phyloP scores from a whole-genome alignment of 2,113 vertebrate genomes.

The Onychostoma macrolepis region DNA sequence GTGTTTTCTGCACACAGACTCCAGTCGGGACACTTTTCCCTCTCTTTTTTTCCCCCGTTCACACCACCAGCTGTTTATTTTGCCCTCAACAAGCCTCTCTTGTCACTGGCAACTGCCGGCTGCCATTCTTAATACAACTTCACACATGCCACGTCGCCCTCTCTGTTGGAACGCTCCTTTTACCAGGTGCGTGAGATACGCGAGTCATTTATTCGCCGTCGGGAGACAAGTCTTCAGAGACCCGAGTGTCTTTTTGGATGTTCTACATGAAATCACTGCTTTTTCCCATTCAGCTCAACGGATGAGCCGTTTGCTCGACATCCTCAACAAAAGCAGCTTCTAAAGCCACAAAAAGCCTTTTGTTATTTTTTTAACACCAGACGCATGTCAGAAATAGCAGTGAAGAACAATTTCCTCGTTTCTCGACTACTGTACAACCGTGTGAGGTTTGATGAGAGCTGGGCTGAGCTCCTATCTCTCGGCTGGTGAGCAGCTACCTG shows the following conservation, averaged over 20 bases:
- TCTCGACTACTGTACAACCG: conserved; percentile 32
- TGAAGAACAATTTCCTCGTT: conserved; percentile 44
- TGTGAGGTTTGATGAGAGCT: conserved; percentile 54
- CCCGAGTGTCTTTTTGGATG: conserved; percentile 14
- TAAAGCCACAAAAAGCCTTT: conserved; percentile 23
- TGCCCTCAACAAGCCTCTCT: conserved; percentile 1
- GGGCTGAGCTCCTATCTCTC: conserved; percentile 45
- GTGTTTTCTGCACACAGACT: conserved; percentile 17
- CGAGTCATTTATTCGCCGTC: conserved; percentile 27
- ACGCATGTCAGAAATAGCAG: conserved; percentile 24
- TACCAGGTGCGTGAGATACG: conserved; percentile 10
- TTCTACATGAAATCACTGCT: not conserved
- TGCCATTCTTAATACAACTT: conserved; percentile 39
- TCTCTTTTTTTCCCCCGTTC: not conserved
- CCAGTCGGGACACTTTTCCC: not conserved
- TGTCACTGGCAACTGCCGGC: conserved; percentile 26
- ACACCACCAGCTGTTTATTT: conserved; percentile 32
- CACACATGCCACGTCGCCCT: not conserved
- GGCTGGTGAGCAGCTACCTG: conserved; percentile 51
- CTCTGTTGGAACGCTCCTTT: conserved; percentile 13
- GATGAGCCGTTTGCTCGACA: conserved; percentile 27
- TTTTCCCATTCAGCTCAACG: conserved; percentile 1
- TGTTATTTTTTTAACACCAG: conserved; percentile 39
- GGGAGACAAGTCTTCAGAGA: conserved; percentile 24
- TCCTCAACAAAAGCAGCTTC: conserved; percentile 36